Evolutionary conservation across 2,113 vertebrate species (phyloP), one percentile per base, ranked within the genome.

Genomic region (Miniopterus natalensis): DNA sequence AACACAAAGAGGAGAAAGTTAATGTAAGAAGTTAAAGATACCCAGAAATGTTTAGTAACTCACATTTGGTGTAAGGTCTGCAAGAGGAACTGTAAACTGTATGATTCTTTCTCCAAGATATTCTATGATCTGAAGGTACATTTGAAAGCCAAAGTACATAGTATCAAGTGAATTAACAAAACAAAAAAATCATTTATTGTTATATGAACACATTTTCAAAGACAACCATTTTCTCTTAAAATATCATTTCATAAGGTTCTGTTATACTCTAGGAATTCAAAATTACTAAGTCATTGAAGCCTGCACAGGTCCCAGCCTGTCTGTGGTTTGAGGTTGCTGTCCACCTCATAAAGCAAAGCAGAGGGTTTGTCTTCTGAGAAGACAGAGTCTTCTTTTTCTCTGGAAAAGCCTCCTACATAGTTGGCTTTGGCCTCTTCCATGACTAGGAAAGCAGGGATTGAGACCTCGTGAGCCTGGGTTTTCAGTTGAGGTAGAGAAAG

Each of bases 161-260:
- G 2, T 63, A 85, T 80, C 81, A 25, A 71, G 36, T 95, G 11
- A 86, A 80, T 91, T 95, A 91, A 95, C 55, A 79, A 85, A 86
- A 79, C 73, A 31, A 78, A 63, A 74, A 61, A n/a, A 29, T 79
- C 63, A 40, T 6, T 90, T 85, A 78, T 47, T 95, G 18, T 73
- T 86, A 25, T 73, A 65, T 95, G 57, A 86, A 63, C 7, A 14
- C 21, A 86, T 53, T 77, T 59, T 90, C 47, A 36, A 71, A 71
- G 20, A 36, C 77, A 71, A 74, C 5, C 27, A 55, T 79, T 90
- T 71, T 85, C 55, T 88, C 55, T 85, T 45, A 36, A 85, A 77
- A 51, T 25, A 12, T 65, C n/a, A 45, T 73, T 23, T 45, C 23
- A 11, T 29, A 47, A n/a, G 11, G 4, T 57, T 77, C 40, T 93